Percentiles rank a stretch among this genome's conserved stretches.
Evolutionary conservation across 2,113 vertebrate genomes (phyloP).

Genomic region (Elanus axillaris): DNA sequence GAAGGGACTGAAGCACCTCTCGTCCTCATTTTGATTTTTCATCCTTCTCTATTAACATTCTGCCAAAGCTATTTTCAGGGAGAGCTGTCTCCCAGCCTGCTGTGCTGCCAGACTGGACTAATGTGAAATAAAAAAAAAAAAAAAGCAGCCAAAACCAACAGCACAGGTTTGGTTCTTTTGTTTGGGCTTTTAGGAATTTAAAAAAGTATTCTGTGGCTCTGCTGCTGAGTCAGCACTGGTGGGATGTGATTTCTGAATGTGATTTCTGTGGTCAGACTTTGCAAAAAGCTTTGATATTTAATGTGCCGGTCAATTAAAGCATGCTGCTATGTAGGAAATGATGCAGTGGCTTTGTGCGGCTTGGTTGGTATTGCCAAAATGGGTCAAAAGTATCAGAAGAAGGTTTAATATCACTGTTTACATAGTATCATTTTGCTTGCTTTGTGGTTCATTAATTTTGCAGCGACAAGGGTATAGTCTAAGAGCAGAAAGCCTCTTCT

Average conservation of each 20-base stretch:
- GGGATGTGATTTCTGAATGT: not conserved
- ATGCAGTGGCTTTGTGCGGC: not conserved
- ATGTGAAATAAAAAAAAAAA: not conserved
- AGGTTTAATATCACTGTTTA: conserved; percentile 10
- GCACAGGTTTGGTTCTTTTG: not conserved
- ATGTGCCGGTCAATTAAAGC: not conserved
- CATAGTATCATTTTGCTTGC: not conserved
- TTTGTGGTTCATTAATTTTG: conserved; percentile 11
- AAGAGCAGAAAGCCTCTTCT: not conserved
- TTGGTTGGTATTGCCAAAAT: not conserved
- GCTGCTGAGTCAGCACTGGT: not conserved
- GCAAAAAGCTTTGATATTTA: not conserved
- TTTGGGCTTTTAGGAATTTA: not conserved
- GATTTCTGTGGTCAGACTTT: conserved; percentile 14
- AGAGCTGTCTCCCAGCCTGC: not conserved
- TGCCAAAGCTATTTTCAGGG: not conserved
- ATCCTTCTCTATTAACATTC: not conserved
- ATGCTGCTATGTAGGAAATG: not conserved
- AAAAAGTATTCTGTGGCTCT: not conserved
- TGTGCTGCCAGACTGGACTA: not conserved
- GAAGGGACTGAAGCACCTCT: not conserved
- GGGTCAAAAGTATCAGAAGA: not conserved
- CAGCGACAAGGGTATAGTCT: not conserved
- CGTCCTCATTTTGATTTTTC: not conserved
- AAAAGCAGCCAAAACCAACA: not conserved